Evolutionary conservation across 2,888 invertebrate genomes (phyloP), one percentile per base, ranked within the genome.

Genomic region (Drosophila setosimentum): DNA sequence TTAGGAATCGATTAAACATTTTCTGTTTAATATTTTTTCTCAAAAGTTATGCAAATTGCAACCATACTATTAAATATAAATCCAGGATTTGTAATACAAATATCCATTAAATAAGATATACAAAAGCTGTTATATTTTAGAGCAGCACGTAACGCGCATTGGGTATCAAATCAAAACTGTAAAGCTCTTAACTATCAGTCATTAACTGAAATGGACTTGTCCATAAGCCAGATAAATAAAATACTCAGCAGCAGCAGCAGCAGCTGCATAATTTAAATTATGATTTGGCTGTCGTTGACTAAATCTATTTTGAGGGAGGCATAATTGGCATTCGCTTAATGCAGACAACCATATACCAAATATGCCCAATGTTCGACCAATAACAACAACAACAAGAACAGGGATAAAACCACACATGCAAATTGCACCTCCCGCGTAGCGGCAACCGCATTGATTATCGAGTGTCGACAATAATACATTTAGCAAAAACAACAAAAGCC

Each of bases 381-480:
- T 33, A 55, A 27, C 49, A 57, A 68, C 65, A 66, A 30, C 65
- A 50, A 33, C 40, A 51, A 29, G n/a, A 51, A 35, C 70, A 37
- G 16, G 35, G 54, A 66, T 60, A 71, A 50, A 16, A 60, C 30
- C 51, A 60, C 79, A 76, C 72, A 88, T 81, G 83, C 82, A 85
- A 88, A 88, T 88, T 88, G 82, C 77, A 73, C 50, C 68, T 72
- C 57, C 13, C 72, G 49, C 45, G 33, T 54, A 54, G 40, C 59
- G 62, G 32, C 69, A 75, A 73, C 86, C 86, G 57, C 83, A 81
- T 72, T 82, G 85, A 88, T 85, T 88, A 85, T 88, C 73, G 82
- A 68, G 72, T 67, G 73, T 54, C 68, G 69, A 70, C 67, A 55
- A 76, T 24, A 59, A 42, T n/a, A 21, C 57, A 40, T 40, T 29